Evolutionary conservation across 2,797 vertebrate species (phyloP).

Genomic region (Dipus sagitta): DNA sequence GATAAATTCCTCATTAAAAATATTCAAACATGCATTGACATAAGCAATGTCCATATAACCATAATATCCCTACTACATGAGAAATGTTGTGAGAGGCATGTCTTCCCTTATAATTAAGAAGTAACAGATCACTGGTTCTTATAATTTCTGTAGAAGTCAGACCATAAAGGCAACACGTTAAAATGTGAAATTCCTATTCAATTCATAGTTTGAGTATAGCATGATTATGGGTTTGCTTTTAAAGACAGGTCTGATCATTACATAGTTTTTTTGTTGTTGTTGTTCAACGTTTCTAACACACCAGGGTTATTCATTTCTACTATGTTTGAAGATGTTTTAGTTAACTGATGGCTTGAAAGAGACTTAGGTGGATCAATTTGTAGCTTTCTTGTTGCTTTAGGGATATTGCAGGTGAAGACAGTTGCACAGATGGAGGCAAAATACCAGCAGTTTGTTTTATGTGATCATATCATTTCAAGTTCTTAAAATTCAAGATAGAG

Average conservation of each 20-base stretch:
- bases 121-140: not conserved
- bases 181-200: not conserved
- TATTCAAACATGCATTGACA: not conserved
- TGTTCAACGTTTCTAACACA: not conserved
- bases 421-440: not conserved
- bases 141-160: not conserved
- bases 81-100: not conserved
- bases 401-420: not conserved
- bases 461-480: not conserved
- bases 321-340: not conserved
- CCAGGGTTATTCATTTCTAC: not conserved
- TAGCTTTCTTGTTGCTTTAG: not conserved
- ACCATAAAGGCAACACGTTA: not conserved
- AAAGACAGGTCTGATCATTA: not conserved
- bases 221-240: not conserved
- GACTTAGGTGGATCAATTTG: not conserved
- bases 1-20: not conserved
- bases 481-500: not conserved
- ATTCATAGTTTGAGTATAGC: not conserved
- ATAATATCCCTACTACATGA: not conserved
- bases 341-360: not conserved
- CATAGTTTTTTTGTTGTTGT: not conserved
- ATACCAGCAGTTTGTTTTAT: not conserved
- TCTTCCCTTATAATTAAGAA: not conserved
- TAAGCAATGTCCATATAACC: not conserved